phyloP scores from a whole-genome alignment of 2,888 invertebrate genomes.

The Xanthia icteritia region DNA sequence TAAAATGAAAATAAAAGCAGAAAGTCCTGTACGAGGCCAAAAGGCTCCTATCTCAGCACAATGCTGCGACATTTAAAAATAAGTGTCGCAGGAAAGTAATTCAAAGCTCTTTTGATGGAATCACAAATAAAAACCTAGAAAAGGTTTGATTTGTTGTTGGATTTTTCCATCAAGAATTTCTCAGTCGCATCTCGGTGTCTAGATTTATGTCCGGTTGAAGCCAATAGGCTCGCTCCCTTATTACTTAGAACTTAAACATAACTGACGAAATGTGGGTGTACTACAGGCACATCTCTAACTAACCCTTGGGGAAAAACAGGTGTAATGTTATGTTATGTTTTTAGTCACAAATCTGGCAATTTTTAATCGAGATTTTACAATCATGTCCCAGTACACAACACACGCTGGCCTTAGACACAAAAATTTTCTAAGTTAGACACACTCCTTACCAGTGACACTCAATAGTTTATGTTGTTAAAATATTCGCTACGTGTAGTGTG shows the following conservation, averaged over 20 bases:
- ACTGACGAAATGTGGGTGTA: not conserved
- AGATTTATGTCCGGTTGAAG: not conserved
- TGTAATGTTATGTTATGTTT: not conserved
- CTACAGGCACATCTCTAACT: not conserved
- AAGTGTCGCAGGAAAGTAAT: not conserved
- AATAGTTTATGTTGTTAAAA: slow-evolving; percentile 9
- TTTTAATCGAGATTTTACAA: not conserved
- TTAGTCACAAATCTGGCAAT: not conserved
- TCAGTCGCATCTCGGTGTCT: not conserved
- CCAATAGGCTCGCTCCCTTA: not conserved
- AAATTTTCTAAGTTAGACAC: not conserved
- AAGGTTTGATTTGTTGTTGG: too few species aligned
- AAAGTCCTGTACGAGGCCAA: too few species aligned
- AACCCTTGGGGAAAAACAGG: not conserved
- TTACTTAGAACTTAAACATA: not conserved
- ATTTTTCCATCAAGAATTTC: not conserved
- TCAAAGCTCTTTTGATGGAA: not conserved
- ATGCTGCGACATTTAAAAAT: too few species aligned
- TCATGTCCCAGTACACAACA: not conserved
- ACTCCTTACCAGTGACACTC: slow-evolving; percentile 3
- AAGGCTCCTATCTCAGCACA: too few species aligned
- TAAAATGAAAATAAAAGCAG: too few species aligned
- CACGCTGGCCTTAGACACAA: not conserved
- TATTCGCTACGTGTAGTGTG: slow-evolving; percentile 22
- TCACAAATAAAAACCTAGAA: not conserved